A percentile compares a stretch with the other conserved stretches of the same genome.
Conservation (phyloP, 2,797 vertebrate species). For the Micrastur ruficollis region DNA sequence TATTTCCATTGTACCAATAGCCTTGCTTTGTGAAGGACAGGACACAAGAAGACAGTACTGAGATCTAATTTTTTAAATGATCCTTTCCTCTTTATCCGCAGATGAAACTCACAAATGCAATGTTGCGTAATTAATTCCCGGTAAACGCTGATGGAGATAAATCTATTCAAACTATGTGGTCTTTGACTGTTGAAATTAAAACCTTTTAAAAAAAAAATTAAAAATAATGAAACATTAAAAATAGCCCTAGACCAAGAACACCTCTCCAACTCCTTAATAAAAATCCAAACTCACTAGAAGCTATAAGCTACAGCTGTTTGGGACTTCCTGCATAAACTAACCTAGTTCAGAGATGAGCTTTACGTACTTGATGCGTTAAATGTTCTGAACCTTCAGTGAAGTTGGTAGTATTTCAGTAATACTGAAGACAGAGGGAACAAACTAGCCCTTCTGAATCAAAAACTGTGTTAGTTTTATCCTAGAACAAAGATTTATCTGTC, state of each 20-base stretch:
- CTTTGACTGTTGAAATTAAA: not conserved
- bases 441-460: not conserved
- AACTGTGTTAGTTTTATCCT: not conserved
- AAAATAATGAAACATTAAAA: not conserved
- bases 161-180: not conserved
- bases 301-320: not conserved
- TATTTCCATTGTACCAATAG: not conserved
- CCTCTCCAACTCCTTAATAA: not conserved
- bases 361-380: not conserved
- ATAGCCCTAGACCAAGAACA: not conserved
- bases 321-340: not conserved
- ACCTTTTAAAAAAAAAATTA: not conserved
- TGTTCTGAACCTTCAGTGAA: not conserved
- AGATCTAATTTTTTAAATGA: not conserved
- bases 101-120: not conserved
- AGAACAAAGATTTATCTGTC: not conserved
- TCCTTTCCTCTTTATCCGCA: not conserved
- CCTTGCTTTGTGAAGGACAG: not conserved
- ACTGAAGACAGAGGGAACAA: not conserved
- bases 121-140: not conserved
- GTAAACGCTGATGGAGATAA: not conserved
- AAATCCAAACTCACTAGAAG: not conserved
- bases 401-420: not conserved
- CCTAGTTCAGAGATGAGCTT: not conserved
- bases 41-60: not conserved